phyloP scores from a whole-genome alignment of 1,140 invertebrate species.

The Drosophila kikkawai region DNA sequence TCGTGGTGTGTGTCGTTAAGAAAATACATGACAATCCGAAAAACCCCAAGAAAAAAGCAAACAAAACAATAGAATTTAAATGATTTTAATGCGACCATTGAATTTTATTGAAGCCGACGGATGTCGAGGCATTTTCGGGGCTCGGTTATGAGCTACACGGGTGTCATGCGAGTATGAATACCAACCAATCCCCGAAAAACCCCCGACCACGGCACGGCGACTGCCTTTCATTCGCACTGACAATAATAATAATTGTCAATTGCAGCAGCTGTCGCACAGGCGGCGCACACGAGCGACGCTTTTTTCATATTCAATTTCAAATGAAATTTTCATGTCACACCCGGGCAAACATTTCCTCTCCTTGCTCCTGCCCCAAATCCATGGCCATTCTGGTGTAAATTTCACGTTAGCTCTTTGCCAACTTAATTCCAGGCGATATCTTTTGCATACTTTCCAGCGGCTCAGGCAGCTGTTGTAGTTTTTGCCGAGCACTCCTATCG shows the following conservation, averaged over 20 bases:
- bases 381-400: constrained; percentile 61
- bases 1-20: constrained; percentile 32
- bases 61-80: constrained; percentile 83
- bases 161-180: constrained; percentile 67
- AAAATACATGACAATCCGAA: constrained; percentile 65
- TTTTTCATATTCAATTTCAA: constrained; percentile 81
- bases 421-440: constrained; percentile 68
- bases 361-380: neutral
- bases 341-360: constrained; percentile 1
- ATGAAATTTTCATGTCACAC: constrained; percentile 77
- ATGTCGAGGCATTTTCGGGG: constrained; percentile 50
- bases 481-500: neutral
- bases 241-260: constrained; percentile 84
- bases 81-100: constrained; percentile 82
- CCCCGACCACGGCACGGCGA: neutral
- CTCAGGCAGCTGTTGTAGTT: constrained; percentile 40
- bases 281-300: constrained; percentile 28
- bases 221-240: constrained; percentile 70
- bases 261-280: constrained; percentile 72
- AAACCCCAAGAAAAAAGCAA: constrained; percentile 51
- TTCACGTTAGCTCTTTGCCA: constrained; percentile 74
- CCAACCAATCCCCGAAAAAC: constrained; percentile 28
- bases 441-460: constrained; percentile 63
- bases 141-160: constrained; percentile 61
- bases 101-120: constrained; percentile 76